Evolutionary conservation across 1,140 invertebrate species (phyloP), one percentile per base, ranked within the genome.

Genomic region (Ctenoplectra terminalis): DNA sequence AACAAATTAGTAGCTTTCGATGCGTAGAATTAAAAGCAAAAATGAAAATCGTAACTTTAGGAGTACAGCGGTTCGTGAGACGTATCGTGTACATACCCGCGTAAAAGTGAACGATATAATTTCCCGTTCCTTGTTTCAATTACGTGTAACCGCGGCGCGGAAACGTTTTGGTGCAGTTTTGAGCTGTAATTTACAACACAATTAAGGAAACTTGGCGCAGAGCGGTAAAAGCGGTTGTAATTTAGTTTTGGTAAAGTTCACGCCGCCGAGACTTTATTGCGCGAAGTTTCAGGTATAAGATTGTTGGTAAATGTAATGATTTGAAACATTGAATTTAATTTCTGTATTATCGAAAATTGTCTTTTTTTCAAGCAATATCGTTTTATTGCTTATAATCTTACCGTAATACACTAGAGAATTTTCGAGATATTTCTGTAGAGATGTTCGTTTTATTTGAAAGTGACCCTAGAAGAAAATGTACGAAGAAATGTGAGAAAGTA

Each of bases 401-500:
- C 40, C 40, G 9, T 9, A 9, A 9, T 5, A 9, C 40, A 5
- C 9, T 9, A 40, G 40, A 40, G 40, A 60, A 20, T 20, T 23
- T 34, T 34, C 13, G 1, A 58, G 17, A 29, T 6, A 9, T 34
- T 17, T 34, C 0, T 26, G 17, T 15, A 13, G 29, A 72, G 11
- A 23, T 29, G n/a, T 1, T 29, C 13, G 13, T n/a, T 56, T 37
- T 13, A 17, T 8, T 20, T 26, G 17, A 26, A 11, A 8, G 43
- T 7, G 6, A 31, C 13, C 7, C 3, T 20, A 17, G 34, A 54
- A 31, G 60, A 67, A 61, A 61, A 23, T 58, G n/a, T 46, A 31
- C 15, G 61, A 54, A 66, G 37, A 76, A 76, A 54, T 43, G 61
- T 40, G 31, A 54, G 56, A 46, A 63, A 63, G 37, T 74, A 54